These are phyloP conservation scores for Rhagonycha fulva DNA, from an alignment of 2,888 invertebrate species.

Conservation along the genomic window DNA sequence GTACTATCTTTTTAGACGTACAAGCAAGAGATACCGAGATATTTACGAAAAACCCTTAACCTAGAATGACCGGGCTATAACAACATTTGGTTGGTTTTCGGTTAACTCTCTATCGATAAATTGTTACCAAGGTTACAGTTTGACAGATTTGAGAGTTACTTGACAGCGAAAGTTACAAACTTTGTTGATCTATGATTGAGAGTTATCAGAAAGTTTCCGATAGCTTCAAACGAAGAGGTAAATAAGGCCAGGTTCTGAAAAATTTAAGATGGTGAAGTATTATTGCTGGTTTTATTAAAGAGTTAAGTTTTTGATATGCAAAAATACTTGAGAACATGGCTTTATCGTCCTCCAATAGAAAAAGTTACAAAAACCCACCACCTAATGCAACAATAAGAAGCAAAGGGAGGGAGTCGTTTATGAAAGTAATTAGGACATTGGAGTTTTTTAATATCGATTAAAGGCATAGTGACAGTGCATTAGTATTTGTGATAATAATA, in stretches of 20 bases:
- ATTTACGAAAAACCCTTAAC: neutral
- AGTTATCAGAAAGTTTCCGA: neutral
- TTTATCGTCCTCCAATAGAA: neutral
- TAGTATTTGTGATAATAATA: constrained; percentile 2
- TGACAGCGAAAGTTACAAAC: neutral
- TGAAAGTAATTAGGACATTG: neutral
- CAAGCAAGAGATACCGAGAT: neutral
- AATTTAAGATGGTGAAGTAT: neutral
- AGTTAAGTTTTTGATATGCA: neutral
- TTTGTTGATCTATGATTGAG: neutral
- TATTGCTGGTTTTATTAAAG: neutral
- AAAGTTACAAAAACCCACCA: neutral
- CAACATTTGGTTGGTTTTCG: neutral
- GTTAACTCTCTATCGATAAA: neutral
- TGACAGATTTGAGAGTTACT: neutral
- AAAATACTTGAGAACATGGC: neutral
- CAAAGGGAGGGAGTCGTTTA: neutral
- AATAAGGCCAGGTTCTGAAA: neutral
- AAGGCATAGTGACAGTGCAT: constrained; percentile 20
- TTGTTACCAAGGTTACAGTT: neutral
- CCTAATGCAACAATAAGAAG: constrained; percentile 1
- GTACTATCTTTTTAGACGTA: neutral
- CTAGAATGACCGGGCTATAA: neutral
- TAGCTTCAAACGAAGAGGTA: neutral
- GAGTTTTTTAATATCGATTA: constrained; percentile 12